Base-by-base conservation (phyloP, 2,888 invertebrate genomes). In the Pogonocherus hispidulus region DNA sequence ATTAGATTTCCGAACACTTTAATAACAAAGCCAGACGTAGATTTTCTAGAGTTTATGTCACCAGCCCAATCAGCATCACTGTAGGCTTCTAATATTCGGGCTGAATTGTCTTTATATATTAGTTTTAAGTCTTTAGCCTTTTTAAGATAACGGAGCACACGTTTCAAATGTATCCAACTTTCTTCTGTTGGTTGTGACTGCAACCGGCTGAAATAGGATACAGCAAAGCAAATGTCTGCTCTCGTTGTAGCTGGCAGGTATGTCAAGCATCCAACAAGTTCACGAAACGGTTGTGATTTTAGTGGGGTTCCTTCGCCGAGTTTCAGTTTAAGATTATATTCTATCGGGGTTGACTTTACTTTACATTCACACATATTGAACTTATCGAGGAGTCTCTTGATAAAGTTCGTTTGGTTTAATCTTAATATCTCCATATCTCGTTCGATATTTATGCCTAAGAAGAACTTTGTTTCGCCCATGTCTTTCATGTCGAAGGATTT, bases 1-100 rank as follows among this genome's bases (percentile, higher is more conserved):
- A 51, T 23, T 8, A 9, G 9, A 14, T 51, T 32, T 22, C 62
- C 62, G 16, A 62, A 62, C 2, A 62, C 37, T 62, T 62, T 16
- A 6, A 62, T 19, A n/a, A 56, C 37, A 8, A 32, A 18, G 2
- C 44, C 44, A 14, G 44, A 11, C 6, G 44, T 44, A 11, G 44
- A 44, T n/a, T n/a, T n/a, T n/a, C n/a, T n/a, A n/a, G n/a, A n/a
- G n/a, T n/a, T n/a, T n/a, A n/a, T n/a, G n/a, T n/a, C 18, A 18
- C 18, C 14, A 2, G 0, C 32, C 32, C 32, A 32, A 9, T 32
- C 32, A n/a, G n/a, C n/a, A n/a, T n/a, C n/a, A n/a, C n/a, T n/a
- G n/a, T n/a, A n/a, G n/a, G n/a, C n/a, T n/a, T n/a, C n/a, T n/a
- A n/a, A n/a, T n/a, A n/a, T n/a, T n/a, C n/a, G n/a, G n/a, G n/a